Conservation (phyloP, 2,888 invertebrate species). For the Lithosia quadra region DNA sequence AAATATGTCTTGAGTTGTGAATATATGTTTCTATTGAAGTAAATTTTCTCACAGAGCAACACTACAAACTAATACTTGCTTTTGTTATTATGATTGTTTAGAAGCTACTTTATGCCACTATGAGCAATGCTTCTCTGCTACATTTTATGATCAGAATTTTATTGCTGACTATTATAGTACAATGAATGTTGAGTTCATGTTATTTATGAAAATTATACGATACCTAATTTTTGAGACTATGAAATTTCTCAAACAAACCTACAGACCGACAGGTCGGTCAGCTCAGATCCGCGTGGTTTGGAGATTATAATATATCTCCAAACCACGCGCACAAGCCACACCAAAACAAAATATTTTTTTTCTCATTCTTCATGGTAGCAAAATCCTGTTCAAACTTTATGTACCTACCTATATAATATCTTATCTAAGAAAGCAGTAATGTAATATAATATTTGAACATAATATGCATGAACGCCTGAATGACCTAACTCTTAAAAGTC, state of each 20-base stretch:
- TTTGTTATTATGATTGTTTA: no score
- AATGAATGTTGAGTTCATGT: no score
- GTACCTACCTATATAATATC: no score
- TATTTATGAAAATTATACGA: no score
- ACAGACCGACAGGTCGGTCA: no score
- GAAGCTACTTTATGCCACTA: no score
- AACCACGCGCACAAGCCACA: background rate
- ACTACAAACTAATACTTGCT: no score
- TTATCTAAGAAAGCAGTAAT: background rate
- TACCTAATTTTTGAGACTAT: no score
- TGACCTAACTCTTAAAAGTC: background rate
- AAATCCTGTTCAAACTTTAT: background rate
- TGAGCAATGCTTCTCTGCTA: no score
- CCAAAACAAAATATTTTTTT: background rate
- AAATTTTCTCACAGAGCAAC: no score
- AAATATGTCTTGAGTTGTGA: slow-evolving; percentile 12
- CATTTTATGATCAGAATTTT: background rate
- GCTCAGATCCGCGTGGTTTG: background rate
- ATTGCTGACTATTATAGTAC: background rate
- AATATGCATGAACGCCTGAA: background rate
- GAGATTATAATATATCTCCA: no score
- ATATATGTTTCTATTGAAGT: slow-evolving; percentile 8
- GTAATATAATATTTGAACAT: background rate
- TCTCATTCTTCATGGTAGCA: background rate
- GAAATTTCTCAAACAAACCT: no score